A percentile compares a stretch with the other conserved stretches of the same genome.
Conservation (phyloP, 2,113 vertebrate genomes). For the Caracal caracal region DNA sequence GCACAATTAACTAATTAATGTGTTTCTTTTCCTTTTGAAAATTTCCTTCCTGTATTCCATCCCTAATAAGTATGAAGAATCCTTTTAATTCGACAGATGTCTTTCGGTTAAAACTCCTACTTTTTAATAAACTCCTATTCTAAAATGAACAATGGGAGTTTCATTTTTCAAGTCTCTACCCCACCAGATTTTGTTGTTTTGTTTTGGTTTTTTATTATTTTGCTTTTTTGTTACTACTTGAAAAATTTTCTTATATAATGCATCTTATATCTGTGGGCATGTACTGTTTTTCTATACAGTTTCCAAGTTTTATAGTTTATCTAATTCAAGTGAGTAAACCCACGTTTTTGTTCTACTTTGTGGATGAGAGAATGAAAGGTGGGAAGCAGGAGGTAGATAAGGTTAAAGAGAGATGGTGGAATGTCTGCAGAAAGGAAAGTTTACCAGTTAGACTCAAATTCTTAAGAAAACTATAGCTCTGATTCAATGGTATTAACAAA, state of each 20-base stretch:
- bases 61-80: slow-evolving; percentile 31
- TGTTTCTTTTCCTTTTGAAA: slow-evolving; percentile 45
- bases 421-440: background rate
- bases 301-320: slow-evolving; percentile 29
- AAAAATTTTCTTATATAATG: slow-evolving; percentile 15
- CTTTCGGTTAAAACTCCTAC: slow-evolving; percentile 36
- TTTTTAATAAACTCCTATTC: slow-evolving; percentile 35
- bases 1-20: background rate
- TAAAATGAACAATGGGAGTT: background rate
- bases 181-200: background rate
- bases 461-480: background rate
- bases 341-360: background rate
- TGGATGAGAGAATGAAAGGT: background rate
- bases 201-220: background rate
- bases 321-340: slow-evolving; percentile 33
- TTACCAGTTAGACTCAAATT: background rate
- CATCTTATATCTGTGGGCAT: background rate
- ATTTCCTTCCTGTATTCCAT: background rate
- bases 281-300: background rate
- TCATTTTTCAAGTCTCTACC: slow-evolving; percentile 4
- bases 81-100: background rate
- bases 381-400: background rate
- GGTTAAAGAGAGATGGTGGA: background rate
- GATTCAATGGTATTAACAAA: background rate
- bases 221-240: background rate